Conservation (phyloP, 1,140 invertebrate genomes). For the Planococcus citri region DNA sequence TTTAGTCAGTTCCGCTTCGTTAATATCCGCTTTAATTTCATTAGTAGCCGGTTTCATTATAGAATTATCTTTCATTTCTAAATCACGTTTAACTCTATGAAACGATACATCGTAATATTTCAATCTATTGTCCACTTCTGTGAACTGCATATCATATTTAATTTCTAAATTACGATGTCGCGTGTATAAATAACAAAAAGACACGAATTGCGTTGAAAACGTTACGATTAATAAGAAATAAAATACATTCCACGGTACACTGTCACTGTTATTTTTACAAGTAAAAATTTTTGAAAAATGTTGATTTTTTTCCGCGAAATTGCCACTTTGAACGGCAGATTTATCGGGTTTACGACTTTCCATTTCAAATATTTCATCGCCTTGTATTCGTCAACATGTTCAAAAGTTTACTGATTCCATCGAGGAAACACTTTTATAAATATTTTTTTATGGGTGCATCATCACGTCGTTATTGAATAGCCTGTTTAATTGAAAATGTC, state of each 20-base stretch:
- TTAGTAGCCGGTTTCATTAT: neutral
- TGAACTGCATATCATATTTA: neutral
- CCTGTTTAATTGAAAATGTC: conserved; percentile 16
- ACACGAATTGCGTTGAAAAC: neutral
- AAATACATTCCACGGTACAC: neutral
- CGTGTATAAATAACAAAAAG: neutral
- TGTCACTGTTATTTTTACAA: neutral
- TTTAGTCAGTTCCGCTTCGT: neutral
- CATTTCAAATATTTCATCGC: neutral
- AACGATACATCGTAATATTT: neutral
- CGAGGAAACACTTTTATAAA: neutral
- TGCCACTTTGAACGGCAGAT: neutral
- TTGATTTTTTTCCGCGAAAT: neutral
- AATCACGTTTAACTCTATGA: neutral
- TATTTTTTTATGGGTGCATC: neutral
- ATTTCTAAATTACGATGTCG: neutral
- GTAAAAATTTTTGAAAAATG: neutral
- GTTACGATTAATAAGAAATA: neutral
- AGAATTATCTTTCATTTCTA: conserved; percentile 4
- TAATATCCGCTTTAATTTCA: neutral
- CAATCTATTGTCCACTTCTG: neutral
- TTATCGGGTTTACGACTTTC: neutral
- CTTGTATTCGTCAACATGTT: neutral
- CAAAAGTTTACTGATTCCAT: neutral
- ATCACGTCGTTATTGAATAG: neutral